A percentile compares a stretch with the other conserved stretches of the same genome.
Conservation (phyloP, 2,113 vertebrate genomes). For the Protobothrops flavoviridis region DNA sequence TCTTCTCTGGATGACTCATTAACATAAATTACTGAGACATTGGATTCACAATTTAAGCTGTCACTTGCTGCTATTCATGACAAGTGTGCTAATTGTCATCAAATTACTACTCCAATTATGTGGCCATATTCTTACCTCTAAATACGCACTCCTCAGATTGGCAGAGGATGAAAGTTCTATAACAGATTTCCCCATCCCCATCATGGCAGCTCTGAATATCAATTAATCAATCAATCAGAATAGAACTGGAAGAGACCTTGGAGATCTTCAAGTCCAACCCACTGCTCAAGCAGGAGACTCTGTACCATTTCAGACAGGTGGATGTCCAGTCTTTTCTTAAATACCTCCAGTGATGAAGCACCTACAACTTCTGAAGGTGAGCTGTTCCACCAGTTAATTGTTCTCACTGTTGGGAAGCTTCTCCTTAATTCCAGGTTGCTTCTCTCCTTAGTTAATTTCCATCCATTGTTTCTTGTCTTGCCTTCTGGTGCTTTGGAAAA, state of each 20-base stretch:
- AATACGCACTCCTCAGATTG: constrained; percentile 16
- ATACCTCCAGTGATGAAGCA: neutral
- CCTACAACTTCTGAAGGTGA: neutral
- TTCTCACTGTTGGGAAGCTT: neutral
- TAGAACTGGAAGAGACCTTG: neutral
- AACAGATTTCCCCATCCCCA: neutral
- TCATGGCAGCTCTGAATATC: neutral
- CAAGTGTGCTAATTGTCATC: constrained; percentile 62
- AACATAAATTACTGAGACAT: constrained; percentile 52
- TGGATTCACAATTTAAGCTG: constrained; percentile 55
- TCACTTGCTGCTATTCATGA: constrained; percentile 51
- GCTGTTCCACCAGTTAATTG: neutral
- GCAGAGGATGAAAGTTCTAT: neutral
- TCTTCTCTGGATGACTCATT: constrained; percentile 44
- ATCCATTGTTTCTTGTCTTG: neutral
- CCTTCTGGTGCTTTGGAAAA: neutral
- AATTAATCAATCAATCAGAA: neutral
- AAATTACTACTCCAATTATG: constrained; percentile 60
- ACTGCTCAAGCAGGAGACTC: neutral
- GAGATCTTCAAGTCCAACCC: neutral
- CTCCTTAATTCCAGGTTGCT: neutral
- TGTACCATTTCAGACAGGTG: neutral
- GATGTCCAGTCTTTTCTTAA: neutral
- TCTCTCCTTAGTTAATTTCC: neutral
- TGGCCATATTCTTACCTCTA: constrained; percentile 55